phyloP scores from a whole-genome alignment of 1,140 invertebrate species.

The Drosophila melanogaster region DNA sequence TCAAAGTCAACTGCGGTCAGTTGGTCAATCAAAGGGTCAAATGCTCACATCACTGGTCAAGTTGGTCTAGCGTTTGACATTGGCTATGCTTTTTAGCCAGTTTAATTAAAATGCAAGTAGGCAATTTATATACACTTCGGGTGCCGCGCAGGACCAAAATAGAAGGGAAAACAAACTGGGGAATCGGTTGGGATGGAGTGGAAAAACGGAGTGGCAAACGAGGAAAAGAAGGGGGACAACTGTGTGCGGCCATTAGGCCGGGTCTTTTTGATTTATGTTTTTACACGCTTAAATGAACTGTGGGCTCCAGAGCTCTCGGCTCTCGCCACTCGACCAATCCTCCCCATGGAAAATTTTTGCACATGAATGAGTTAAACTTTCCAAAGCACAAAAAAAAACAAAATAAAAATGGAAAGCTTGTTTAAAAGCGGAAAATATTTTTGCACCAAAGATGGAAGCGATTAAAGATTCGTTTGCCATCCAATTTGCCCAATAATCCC shows the following conservation, averaged over 20 bases:
- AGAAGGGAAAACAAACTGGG: conserved; percentile 12
- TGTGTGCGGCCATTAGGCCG: conserved; percentile 68
- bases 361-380: conserved; percentile 71
- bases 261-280: conserved; percentile 80
- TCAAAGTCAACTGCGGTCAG: conserved; percentile 75
- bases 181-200: conserved; percentile 4
- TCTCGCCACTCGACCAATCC: conserved; percentile 4
- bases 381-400: conserved; percentile 15
- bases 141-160: conserved; percentile 35
- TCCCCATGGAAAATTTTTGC: conserved; percentile 68
- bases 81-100: conserved; percentile 75
- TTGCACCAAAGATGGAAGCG: conserved; percentile 23
- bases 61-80: conserved; percentile 70
- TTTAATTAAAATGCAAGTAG: conserved; percentile 83
- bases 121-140: conserved; percentile 82
- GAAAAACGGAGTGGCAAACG: conserved; percentile 1
- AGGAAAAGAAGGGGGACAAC: conserved; percentile 4
- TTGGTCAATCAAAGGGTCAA: conserved; percentile 79
- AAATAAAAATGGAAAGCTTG: conserved; percentile 53
- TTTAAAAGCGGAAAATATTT: conserved; percentile 64
- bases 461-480: conserved; percentile 26
- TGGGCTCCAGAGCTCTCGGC: conserved; percentile 46
- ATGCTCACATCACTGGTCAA: conserved; percentile 66
- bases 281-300: conserved; percentile 81
- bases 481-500: conserved; percentile 26